Base-by-base conservation (phyloP, 2,113 vertebrate genomes). In the Lepisosteus oculatus region DNA sequence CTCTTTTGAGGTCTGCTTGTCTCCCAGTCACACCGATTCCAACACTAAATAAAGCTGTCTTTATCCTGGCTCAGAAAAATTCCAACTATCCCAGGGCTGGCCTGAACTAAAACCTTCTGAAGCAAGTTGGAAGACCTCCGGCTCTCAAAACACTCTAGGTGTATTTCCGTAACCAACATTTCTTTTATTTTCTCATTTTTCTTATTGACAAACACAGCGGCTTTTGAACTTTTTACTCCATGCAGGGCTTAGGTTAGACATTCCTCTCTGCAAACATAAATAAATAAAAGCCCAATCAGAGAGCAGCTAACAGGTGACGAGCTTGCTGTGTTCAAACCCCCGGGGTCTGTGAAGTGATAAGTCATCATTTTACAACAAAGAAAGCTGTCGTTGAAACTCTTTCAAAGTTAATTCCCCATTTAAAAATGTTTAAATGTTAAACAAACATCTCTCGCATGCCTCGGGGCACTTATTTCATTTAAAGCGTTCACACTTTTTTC, bases 31-130 rank as follows among this genome's bases (percentile, higher is more conserved):
- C 72, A 68, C 68, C 62, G 59, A 68, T 68, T 68, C 45, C 66
- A 63, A 41, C 62, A 45, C 45, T 61, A 61, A 63, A 55, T n/a
- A 51, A 65, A 73, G 66, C 67, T 74, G 72, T 74, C 72, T 68
- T 15, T 65, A 3, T 51, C 54, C 51, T 41, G 61, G 63, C 47
- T 6, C 6, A 54, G 8, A 74, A 47, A 55, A 69, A 74, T 69
- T 6, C 54, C 47, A 74, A 56, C 43, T 43, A 73, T 73, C 55
- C 44, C 3, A 29, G 29, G 56, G n/a, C 56, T 29, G n/a, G 29
- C 44, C 56, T 45, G 15, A 51, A 43, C 61, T 17, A 44, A 13
- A 45, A 3, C 47, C 56, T 4, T 59, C 8, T 0, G 3, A 6
- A 51, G 47, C 47, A 5, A 5, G 5, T 51, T 9, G 29, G 29